Conservation (phyloP, 2,888 invertebrate species). For the Nomada fucata region DNA sequence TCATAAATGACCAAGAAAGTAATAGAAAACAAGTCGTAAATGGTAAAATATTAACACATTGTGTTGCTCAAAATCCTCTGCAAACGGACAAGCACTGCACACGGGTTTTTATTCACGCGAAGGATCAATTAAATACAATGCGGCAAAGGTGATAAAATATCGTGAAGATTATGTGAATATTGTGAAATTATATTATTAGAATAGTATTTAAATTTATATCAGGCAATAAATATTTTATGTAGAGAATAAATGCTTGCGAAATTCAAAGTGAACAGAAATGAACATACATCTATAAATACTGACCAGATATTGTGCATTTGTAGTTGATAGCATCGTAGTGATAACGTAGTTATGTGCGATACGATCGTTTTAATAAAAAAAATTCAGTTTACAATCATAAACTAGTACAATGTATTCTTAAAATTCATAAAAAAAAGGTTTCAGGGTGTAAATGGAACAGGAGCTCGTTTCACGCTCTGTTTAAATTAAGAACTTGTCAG, state of each 20-base stretch:
- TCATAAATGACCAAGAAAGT: constrained; percentile 61
- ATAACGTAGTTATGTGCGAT: neutral
- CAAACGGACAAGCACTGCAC: neutral
- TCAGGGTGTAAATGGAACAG: constrained; percentile 14
- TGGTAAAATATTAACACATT: constrained; percentile 69
- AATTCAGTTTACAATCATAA: constrained; percentile 7
- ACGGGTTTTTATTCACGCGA: neutral
- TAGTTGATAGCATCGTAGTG: neutral
- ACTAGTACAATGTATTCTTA: neutral
- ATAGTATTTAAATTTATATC: too few relatives aligned
- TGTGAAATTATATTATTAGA: too few relatives aligned
- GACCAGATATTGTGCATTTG: too few relatives aligned
- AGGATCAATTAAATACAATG: too few relatives aligned
- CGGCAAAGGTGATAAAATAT: neutral
- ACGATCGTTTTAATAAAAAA: neutral
- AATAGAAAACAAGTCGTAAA: constrained; percentile 71
- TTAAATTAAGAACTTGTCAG: constrained; percentile 62
- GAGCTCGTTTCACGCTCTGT: constrained; percentile 68
- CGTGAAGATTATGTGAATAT: too few relatives aligned
- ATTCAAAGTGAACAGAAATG: too few relatives aligned
- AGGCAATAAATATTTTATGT: too few relatives aligned
- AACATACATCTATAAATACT: too few relatives aligned
- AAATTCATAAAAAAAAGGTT: neutral
- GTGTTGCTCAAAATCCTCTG: constrained; percentile 29
- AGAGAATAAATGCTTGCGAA: too few relatives aligned